A percentile compares a stretch with the other conserved stretches of the same genome.
These are phyloP conservation scores for Spialia ferax DNA, from an alignment of 2,888 invertebrate genomes.

Conservation along the genomic window DNA sequence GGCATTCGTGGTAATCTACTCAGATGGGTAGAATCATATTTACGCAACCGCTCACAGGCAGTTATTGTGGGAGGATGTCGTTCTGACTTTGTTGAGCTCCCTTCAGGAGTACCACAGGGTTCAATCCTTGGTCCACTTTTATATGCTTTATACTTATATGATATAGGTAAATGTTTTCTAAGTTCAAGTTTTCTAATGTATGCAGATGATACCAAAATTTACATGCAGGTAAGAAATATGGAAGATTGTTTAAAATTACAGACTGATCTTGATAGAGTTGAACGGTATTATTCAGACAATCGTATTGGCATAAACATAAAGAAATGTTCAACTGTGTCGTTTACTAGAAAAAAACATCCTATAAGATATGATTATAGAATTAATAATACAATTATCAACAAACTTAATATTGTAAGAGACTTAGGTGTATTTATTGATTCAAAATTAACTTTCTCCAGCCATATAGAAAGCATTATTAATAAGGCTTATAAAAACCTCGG, in stretches of 20 bases:
- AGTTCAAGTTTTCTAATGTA: slow-evolving; percentile 27
- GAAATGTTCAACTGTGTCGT: too few relatives aligned
- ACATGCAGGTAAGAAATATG: slow-evolving; percentile 24
- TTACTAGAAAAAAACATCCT: too few relatives aligned
- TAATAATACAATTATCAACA: too few relatives aligned
- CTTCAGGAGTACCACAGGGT: slow-evolving; percentile 48
- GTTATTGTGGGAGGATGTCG: slow-evolving; percentile 18
- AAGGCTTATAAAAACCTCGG: neutral
- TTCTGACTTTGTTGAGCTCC: slow-evolving; percentile 37
- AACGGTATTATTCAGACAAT: too few relatives aligned
- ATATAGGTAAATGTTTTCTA: slow-evolving; percentile 33
- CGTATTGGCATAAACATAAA: too few relatives aligned
- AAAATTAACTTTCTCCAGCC: too few relatives aligned
- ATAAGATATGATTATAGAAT: too few relatives aligned
- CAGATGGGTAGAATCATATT: slow-evolving; percentile 42
- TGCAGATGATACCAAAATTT: slow-evolving; percentile 43
- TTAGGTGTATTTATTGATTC: too few relatives aligned
- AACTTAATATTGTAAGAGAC: too few relatives aligned
- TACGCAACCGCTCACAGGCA: slow-evolving; percentile 39
- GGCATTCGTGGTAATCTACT: slow-evolving; percentile 41
- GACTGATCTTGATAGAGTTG: too few relatives aligned
- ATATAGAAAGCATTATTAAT: too few relatives aligned
- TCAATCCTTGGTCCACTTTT: slow-evolving; percentile 47
- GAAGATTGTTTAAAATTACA: too few relatives aligned
- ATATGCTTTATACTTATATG: slow-evolving; percentile 45